Evolutionary conservation across 2,888 invertebrate species (phyloP).

Genomic region (Cryptus viduatorius): DNA sequence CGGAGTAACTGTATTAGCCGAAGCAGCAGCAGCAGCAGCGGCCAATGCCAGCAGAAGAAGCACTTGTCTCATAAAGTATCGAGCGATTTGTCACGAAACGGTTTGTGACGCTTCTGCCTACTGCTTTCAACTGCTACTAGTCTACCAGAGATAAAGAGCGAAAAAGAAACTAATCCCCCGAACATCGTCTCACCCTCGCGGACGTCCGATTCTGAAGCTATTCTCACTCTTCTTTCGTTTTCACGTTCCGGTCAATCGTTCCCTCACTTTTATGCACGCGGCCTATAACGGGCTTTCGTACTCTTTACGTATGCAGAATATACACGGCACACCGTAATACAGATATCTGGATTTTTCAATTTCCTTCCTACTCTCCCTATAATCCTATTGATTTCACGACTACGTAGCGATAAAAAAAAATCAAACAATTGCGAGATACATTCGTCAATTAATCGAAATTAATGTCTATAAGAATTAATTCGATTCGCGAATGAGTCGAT

Average conservation of each 20-base stretch:
- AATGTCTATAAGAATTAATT: too few species aligned
- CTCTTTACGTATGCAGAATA: not conserved
- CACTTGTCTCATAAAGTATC: slow-evolving; percentile 83
- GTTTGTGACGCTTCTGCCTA: slow-evolving; percentile 80
- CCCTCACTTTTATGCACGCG: slow-evolving; percentile 17
- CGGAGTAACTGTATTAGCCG: slow-evolving; percentile 68
- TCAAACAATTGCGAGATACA: slow-evolving; percentile 16
- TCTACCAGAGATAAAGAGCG: not conserved
- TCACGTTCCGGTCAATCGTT: slow-evolving; percentile 66
- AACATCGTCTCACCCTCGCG: slow-evolving; percentile 77
- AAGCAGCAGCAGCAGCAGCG: slow-evolving; percentile 41
- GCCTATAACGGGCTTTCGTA: not conserved
- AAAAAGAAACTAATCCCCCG: slow-evolving; percentile 82
- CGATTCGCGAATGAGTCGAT: too few species aligned
- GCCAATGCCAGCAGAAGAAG: slow-evolving; percentile 74
- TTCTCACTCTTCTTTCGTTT: slow-evolving; percentile 56
- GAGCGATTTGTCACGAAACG: slow-evolving; percentile 83
- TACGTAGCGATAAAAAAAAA: not conserved
- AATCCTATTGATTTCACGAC: slow-evolving; percentile 20
- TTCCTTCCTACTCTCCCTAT: slow-evolving; percentile 19
- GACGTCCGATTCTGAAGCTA: slow-evolving; percentile 51
- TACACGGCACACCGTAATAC: not conserved
- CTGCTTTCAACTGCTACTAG: slow-evolving; percentile 39
- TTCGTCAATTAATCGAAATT: not conserved
- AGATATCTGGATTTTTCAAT: slow-evolving; percentile 22